Percentiles rank a stretch among this genome's conserved stretches.
Evolutionary conservation across 1,140 invertebrate genomes (phyloP).

Genomic region (Drosophila truncata): DNA sequence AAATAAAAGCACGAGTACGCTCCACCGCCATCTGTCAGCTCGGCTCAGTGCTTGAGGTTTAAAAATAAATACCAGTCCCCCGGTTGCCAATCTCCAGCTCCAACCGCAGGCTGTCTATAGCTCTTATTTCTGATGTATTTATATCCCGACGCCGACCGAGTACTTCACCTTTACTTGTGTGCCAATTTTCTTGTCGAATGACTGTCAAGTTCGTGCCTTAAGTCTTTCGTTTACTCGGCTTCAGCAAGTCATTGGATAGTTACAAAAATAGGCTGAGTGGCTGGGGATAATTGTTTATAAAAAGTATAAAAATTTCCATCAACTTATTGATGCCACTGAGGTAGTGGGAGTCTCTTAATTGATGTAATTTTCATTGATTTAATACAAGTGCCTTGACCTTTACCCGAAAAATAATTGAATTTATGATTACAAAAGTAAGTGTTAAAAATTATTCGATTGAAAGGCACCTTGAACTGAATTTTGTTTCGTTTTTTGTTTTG

Average conservation of each 20-base stretch:
- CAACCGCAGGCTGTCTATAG: conserved; percentile 19
- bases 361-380: conserved; percentile 1
- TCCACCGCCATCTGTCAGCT: conserved; percentile 40
- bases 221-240: conserved; percentile 41
- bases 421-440: neutral
- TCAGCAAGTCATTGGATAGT: conserved; percentile 28
- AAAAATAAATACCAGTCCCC: conserved; percentile 42
- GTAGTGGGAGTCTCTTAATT: conserved; percentile 1
- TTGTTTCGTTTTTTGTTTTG: conserved; percentile 23
- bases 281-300: neutral
- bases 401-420: neutral
- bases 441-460: neutral
- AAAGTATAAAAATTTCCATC: conserved; percentile 16
- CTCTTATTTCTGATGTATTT: conserved; percentile 48
- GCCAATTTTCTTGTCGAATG: conserved; percentile 56
- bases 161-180: conserved; percentile 31
- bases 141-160: conserved; percentile 11
- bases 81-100: conserved; percentile 3
- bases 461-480: conserved; percentile 11
- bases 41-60: conserved; percentile 28
- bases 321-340: neutral
- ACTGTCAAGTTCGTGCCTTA: conserved; percentile 72
- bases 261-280: conserved; percentile 33
- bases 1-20: conserved; percentile 46
- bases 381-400: neutral